Percentiles rank a stretch among this genome's conserved stretches.
Conservation (phyloP, 2,797 vertebrate genomes). For the Gallirallus australis region DNA sequence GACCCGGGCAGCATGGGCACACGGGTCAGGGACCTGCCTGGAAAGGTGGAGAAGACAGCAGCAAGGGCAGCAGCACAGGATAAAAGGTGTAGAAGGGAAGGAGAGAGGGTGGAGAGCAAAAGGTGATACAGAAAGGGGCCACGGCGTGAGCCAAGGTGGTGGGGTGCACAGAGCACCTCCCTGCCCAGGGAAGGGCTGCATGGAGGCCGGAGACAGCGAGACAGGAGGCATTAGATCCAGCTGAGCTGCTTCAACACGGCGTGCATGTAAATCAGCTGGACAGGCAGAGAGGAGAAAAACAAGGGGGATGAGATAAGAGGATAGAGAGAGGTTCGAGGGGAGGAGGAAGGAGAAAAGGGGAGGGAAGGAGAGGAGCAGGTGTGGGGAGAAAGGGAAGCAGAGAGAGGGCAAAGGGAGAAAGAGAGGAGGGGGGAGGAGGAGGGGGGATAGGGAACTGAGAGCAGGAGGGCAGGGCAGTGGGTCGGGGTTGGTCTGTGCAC, state of each 20-base stretch:
- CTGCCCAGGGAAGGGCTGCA: background rate
- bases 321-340: constrained; percentile 37
- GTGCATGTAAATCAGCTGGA: constrained; percentile 73
- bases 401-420: background rate
- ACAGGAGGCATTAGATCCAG: constrained; percentile 71
- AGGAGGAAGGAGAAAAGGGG: constrained; percentile 46
- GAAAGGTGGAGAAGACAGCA: background rate
- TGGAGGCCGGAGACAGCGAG: background rate
- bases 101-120: background rate
- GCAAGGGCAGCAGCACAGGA: fast-evolving
- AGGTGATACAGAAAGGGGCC: background rate
- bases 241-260: constrained; percentile 64
- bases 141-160: fast-evolving
- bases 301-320: constrained; percentile 71
- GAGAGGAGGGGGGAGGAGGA: background rate
- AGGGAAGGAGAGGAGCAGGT: constrained; percentile 58
- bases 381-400: constrained; percentile 17
- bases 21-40: fast-evolving
- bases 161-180: background rate
- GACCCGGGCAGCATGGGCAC: fast-evolving
- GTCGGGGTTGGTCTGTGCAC: fast-evolving
- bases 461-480: background rate
- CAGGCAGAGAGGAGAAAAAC: constrained; percentile 70
- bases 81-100: background rate
- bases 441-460: background rate